Conservation (phyloP, 2,888 invertebrate genomes). For the Nemotelus pantherinus region DNA sequence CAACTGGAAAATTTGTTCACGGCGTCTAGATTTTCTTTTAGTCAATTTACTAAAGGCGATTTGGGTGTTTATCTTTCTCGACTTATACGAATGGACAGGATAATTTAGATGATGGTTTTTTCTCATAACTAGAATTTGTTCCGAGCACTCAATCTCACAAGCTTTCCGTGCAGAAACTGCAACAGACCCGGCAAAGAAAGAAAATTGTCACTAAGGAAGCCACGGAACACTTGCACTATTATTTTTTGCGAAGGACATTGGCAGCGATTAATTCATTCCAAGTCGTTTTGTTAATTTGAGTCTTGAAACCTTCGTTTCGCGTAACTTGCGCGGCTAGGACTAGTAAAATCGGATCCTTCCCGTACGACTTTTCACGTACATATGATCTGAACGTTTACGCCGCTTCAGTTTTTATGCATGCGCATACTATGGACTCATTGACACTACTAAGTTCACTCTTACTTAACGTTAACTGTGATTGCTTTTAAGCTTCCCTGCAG, state of each 20-base stretch:
- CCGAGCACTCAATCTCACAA: conserved; percentile 13
- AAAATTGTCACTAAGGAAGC: conserved; percentile 25
- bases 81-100: conserved; percentile 12
- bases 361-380: too few species aligned
- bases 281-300: too few species aligned
- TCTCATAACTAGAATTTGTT: conserved; percentile 35
- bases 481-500: neutral
- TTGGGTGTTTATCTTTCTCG: conserved; percentile 14
- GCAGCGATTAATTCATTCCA: neutral
- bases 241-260: conserved; percentile 23
- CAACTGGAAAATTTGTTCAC: neutral
- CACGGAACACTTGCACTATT: conserved; percentile 19
- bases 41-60: conserved; percentile 32
- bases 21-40: conserved; percentile 32
- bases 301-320: too few species aligned
- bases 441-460: too few species aligned
- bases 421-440: too few species aligned
- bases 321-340: too few species aligned
- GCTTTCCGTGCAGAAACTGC: neutral
- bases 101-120: conserved; percentile 15
- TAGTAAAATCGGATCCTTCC: too few species aligned
- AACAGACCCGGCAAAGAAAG: neutral
- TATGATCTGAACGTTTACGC: too few species aligned
- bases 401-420: too few species aligned
- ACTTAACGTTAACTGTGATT: neutral